Percentiles rank a stretch among this genome's conserved stretches.
These are phyloP conservation scores for Drosophila orena DNA, from an alignment of 1,140 invertebrate species.

Conservation along the genomic window DNA sequence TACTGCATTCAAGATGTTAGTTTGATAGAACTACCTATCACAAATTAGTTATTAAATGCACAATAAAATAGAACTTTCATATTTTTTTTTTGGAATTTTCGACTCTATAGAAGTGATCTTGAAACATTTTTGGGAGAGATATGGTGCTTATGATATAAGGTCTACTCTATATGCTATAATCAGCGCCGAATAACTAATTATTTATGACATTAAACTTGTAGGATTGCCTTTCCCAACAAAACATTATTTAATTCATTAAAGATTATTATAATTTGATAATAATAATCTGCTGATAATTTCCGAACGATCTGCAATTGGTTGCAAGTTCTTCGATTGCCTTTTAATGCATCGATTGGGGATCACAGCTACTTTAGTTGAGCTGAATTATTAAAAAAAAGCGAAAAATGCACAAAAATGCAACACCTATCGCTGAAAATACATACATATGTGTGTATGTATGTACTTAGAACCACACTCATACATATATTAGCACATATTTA, in stretches of 20 bases:
- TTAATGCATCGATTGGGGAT: slow-evolving; percentile 13
- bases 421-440: slow-evolving; percentile 39
- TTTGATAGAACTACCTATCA: not conserved
- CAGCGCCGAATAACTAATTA: slow-evolving; percentile 27
- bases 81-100: no score
- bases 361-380: slow-evolving; percentile 7
- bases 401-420: slow-evolving; percentile 17
- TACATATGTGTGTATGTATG: not conserved
- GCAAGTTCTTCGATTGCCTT: slow-evolving; percentile 2
- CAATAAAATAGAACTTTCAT: no score
- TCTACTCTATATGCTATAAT: not conserved
- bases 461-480: slow-evolving; percentile 1
- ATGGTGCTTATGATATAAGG: not conserved
- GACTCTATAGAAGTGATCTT: no score
- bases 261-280: no score
- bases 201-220: slow-evolving; percentile 3
- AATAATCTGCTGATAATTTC: not conserved
- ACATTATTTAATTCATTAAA: no score
- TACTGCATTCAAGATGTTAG: not conserved
- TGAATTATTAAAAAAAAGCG: slow-evolving; percentile 19
- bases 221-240: slow-evolving; percentile 21
- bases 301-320: not conserved
- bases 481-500: slow-evolving; percentile 6
- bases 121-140: no score
- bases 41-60: no score